phyloP scores from a whole-genome alignment of 1,140 invertebrate genomes.

The Habropoda laboriosa region DNA sequence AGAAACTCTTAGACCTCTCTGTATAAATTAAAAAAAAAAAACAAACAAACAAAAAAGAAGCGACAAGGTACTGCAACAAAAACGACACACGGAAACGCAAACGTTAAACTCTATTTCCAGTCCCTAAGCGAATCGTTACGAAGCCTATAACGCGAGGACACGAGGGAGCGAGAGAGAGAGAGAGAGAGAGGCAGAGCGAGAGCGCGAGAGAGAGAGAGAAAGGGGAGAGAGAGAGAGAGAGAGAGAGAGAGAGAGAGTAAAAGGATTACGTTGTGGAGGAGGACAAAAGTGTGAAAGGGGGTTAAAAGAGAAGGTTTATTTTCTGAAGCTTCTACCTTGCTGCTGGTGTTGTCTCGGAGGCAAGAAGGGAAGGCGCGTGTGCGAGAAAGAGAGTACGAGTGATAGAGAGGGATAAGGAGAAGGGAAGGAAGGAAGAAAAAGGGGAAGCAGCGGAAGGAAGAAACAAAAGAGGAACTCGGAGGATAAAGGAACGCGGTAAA shows the following conservation, averaged over 20 bases:
- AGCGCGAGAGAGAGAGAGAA: conserved; percentile 45
- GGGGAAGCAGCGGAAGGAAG: not conserved
- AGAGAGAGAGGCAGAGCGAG: conserved; percentile 27
- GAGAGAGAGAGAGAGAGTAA: conserved; percentile 10
- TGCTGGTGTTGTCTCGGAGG: conserved; percentile 8
- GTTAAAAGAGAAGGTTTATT: conserved; percentile 31
- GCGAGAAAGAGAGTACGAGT: conserved; percentile 22
- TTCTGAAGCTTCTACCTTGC: conserved; percentile 47
- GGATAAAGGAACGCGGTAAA: conserved; percentile 34
- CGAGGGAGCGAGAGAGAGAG: conserved; percentile 31
- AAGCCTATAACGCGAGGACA: conserved; percentile 43
- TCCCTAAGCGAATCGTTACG: conserved; percentile 51
- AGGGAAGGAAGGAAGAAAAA: not conserved
- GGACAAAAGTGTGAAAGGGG: not conserved
- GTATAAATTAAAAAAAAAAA: conserved; percentile 25
- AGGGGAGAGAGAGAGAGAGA: conserved; percentile 20
- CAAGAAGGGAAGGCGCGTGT: conserved; percentile 27
- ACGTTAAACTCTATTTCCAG: conserved; percentile 59
- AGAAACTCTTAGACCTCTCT: conserved; percentile 46
- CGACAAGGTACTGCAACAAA: conserved; percentile 53
- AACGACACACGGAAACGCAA: too few species aligned
- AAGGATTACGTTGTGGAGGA: too few species aligned
- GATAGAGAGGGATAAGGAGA: not conserved
- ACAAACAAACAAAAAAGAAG: conserved; percentile 34
- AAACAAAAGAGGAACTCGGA: conserved; percentile 11